Percentiles rank a stretch among this genome's conserved stretches.
phyloP scores from a whole-genome alignment of 2,797 vertebrate species.

The Lepidocolaptes lacrymiger region DNA sequence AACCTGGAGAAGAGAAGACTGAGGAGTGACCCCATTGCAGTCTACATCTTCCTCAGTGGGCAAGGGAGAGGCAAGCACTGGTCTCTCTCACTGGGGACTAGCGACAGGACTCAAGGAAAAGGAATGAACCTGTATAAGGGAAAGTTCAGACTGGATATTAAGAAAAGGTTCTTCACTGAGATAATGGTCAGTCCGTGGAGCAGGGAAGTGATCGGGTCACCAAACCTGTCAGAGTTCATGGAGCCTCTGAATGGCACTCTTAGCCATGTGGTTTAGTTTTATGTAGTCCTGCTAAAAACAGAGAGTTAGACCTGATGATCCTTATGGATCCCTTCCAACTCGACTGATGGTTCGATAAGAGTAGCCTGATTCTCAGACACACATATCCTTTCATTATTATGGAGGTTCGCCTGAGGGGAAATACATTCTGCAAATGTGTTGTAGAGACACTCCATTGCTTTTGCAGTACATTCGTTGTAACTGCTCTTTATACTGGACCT shows the following conservation, averaged over 20 bases:
- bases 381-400: background rate
- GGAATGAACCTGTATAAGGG: background rate
- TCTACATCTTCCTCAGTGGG: background rate
- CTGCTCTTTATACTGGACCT: background rate
- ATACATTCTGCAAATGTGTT: background rate
- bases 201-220: background rate
- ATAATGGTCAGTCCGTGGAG: background rate
- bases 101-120: background rate
- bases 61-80: background rate
- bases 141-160: background rate
- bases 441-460: background rate
- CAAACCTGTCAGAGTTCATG: background rate
- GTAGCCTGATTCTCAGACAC: background rate
- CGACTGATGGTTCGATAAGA: accelerated
- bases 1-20: background rate
- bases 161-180: background rate
- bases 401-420: background rate
- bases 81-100: background rate
- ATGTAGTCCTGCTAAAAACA: background rate
- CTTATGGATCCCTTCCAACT: background rate
- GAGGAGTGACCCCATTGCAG: background rate
- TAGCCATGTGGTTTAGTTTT: background rate
- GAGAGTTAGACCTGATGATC: background rate
- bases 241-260: accelerated
- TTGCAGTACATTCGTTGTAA: background rate